Conservation (phyloP, 1,140 invertebrate species). For the Eumaeus atala region DNA sequence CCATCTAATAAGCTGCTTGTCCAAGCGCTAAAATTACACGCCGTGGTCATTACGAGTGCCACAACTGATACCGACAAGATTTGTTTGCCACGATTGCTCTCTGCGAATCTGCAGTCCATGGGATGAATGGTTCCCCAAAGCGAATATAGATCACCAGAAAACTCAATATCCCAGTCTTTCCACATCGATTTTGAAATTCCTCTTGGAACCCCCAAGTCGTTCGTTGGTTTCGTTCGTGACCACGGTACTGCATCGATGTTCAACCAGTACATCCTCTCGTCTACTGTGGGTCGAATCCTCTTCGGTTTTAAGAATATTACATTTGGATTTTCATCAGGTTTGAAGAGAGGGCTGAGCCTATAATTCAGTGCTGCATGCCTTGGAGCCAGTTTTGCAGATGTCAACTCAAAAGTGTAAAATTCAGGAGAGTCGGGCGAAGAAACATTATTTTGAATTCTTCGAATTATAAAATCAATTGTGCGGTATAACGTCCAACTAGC, state of each 20-base stretch:
- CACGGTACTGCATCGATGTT: slow-evolving; percentile 70
- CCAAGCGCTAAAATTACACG: slow-evolving; percentile 76
- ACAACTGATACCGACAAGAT: slow-evolving; percentile 74
- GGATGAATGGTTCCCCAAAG: slow-evolving; percentile 76
- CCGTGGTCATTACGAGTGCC: slow-evolving; percentile 73
- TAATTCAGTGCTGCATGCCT: slow-evolving; percentile 63
- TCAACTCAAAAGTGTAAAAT: slow-evolving; percentile 74
- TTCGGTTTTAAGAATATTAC: slow-evolving; percentile 44
- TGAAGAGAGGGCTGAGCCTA: slow-evolving; percentile 59
- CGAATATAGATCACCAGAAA: slow-evolving; percentile 76
- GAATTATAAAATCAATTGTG: slow-evolving; percentile 38
- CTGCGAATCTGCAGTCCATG: slow-evolving; percentile 60
- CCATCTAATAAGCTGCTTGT: slow-evolving; percentile 76
- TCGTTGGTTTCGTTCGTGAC: slow-evolving; percentile 68
- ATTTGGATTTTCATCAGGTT: slow-evolving; percentile 57
- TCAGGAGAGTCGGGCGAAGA: slow-evolving; percentile 35
- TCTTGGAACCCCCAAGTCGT: slow-evolving; percentile 67
- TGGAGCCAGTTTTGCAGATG: slow-evolving; percentile 70
- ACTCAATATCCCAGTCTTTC: slow-evolving; percentile 78
- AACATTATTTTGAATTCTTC: slow-evolving; percentile 37
- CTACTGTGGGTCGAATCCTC: slow-evolving; percentile 43
- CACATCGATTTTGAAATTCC: slow-evolving; percentile 63
- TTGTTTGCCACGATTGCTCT: slow-evolving; percentile 69
- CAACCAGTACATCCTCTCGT: slow-evolving; percentile 74
- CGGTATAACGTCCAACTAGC: slow-evolving; percentile 56